Base-by-base conservation (phyloP, 2,888 invertebrate species). In the Cantharis rustica region DNA sequence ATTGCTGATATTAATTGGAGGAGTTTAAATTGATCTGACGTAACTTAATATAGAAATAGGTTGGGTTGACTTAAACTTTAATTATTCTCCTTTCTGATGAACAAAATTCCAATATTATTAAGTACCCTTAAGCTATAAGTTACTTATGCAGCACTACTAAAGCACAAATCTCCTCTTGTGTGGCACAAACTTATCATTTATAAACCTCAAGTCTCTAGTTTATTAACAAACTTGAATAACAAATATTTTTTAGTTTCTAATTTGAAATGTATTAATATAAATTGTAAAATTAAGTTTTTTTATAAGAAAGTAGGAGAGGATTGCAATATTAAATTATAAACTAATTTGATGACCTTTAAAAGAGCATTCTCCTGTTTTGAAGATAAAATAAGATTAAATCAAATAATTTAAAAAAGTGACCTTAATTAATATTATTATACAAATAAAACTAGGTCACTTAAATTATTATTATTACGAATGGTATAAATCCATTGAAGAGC, bases 131-230 rank as follows among this genome's bases (percentile, higher is more conserved):
- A 62, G 73, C 73, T 61, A 69, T 69, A 47, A 15, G 62, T 73
- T 73, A 73, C 69, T 73, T 73, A 73, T 73, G 69, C 68, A 73
- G 27, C 61, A 68, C 61, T 31, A 66, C 72, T 47, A 47, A 47
- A 47, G 47, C 47, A n/a, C 47, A 47, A 47, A 47, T 47, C 47
- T 47, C 47, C 47, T 47, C 47, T 47, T 47, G 47, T 47, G 47
- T 47, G 47, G 47, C 47, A 47, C n/a, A 47, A 47, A 47, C 47
- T 47, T 47, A 47, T n/a, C 47, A 47, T 47, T 47, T 47, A 47
- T 47, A 47, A 47, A 47, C 47, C 47, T 47, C 47, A 47, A 47
- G 47, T 47, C 47, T 47, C 47, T 5, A 47, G n/a, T 47, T 47
- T 47, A 47, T 47, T 47, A 47, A 47, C 47, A 47, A 47, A 47